Evolutionary conservation across 2,888 invertebrate genomes (phyloP), one percentile per base, ranked within the genome.

Genomic region (Campopleginae sp.): DNA sequence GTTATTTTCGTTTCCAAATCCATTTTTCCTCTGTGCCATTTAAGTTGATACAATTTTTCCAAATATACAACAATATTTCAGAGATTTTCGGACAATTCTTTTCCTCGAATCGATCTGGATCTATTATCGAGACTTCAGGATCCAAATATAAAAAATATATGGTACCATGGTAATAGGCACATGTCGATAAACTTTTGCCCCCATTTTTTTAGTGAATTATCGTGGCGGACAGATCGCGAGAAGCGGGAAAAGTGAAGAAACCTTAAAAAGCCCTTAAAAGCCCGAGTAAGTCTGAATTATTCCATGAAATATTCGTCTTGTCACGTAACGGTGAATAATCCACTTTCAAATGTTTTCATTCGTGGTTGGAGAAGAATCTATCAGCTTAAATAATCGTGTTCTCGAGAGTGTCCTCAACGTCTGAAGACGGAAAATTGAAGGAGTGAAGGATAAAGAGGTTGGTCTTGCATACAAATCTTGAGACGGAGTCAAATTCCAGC

Each of bases 341-440:
- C 19, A 58, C 27, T 66, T 66, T 23, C 27, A 42, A 54, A 54
- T 66, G 17, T 77, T 77, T 54, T 66, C 66, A 68, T 42, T 77
- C 42, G 65, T n/a, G 51, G 33, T 19, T 61, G 48, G 27, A 12
- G 54, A 46, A n/a, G 19, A 38, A 75, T 74, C 66, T 75, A 71
- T 61, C 51, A 27, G 70, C 51, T 81, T 68, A 63, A 58, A 58
- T 81, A 84, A 86, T 84, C 80, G 79, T 68, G 48, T 78, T 61
- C 61, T 51, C 48, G 44, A 51, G 77, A n/a, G 65, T 38, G 14
- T 65, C 48, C 46, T 46, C 48, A 54, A 68, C 42, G 54, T 44
- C 23, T 23, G 33, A 66, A 78, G 72, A 68, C 42, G 44, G 54
- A 76, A 72, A 80, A 44, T 63, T 23, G 65, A 81, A 77, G 27